Evolutionary conservation across 1,140 invertebrate genomes (phyloP).

Genomic region (Caligus rogercresseyi): DNA sequence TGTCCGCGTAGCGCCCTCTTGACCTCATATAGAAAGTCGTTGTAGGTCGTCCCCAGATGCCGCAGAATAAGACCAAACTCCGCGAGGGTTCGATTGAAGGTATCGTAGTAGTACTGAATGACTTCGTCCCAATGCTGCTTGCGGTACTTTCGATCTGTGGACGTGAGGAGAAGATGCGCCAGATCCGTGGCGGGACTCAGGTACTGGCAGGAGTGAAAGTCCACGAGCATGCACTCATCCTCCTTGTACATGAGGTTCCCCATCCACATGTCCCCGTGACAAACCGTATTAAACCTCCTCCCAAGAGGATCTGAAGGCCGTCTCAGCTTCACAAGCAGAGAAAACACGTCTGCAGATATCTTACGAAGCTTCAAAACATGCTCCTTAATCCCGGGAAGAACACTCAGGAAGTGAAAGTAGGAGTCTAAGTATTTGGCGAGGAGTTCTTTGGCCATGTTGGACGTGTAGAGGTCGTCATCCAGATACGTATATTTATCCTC

Average conservation of each 20-base stretch:
- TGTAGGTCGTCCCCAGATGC: constrained; percentile 15
- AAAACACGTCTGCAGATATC: constrained; percentile 8
- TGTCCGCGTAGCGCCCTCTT: constrained; percentile 13
- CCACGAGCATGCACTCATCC: background rate
- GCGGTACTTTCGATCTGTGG: constrained; percentile 1
- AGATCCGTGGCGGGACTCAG: constrained; percentile 12
- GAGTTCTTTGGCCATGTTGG: constrained; percentile 18
- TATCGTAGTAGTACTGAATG: constrained; percentile 16
- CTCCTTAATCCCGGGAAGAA: constrained; percentile 6
- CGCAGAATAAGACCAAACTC: constrained; percentile 15
- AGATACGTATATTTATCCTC: constrained; percentile 13
- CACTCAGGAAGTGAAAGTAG: constrained; percentile 11
- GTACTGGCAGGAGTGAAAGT: constrained; percentile 12
- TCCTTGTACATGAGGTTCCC: constrained; percentile 18
- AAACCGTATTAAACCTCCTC: constrained; percentile 12
- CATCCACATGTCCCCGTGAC: constrained; percentile 20
- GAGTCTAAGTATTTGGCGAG: constrained; percentile 17
- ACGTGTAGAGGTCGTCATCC: constrained; percentile 16
- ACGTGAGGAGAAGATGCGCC: constrained; percentile 15
- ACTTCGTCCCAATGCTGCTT: constrained; percentile 12
- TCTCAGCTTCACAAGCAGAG: constrained; percentile 11
- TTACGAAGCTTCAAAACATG: constrained; percentile 11
- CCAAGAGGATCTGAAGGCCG: constrained; percentile 13
- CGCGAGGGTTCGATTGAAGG: constrained; percentile 8
- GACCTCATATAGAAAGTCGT: constrained; percentile 15